Conservation (phyloP, 2,888 invertebrate genomes). For the Coenonympha glycerion region DNA sequence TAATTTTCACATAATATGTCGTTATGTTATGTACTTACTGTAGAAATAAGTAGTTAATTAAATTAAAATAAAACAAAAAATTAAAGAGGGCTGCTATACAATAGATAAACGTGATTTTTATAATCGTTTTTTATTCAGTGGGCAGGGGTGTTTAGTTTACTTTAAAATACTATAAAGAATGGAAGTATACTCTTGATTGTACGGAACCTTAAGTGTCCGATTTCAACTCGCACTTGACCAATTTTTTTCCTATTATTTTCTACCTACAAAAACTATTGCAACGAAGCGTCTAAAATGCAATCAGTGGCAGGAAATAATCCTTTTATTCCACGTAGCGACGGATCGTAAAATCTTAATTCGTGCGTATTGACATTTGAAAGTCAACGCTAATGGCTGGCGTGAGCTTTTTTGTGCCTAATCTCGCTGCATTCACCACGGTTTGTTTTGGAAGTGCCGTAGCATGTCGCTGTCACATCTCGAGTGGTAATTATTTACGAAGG, state of each 20-base stretch:
- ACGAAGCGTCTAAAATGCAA: not conserved
- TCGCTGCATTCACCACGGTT: conserved; percentile 62
- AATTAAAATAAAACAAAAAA: too few relatives aligned
- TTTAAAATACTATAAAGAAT: too few relatives aligned
- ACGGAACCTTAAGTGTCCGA: too few relatives aligned
- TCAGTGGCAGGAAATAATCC: conserved; percentile 11
- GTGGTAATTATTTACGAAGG: conserved; percentile 68
- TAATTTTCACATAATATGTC: too few relatives aligned
- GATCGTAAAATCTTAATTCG: conserved; percentile 63
- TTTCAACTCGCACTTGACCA: too few relatives aligned
- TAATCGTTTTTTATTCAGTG: too few relatives aligned
- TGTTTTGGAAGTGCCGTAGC: conserved; percentile 51
- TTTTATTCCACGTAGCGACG: conserved; percentile 29
- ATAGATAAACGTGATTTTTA: too few relatives aligned
- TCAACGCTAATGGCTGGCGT: conserved; percentile 65
- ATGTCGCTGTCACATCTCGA: conserved; percentile 65
- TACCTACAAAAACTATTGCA: not conserved
- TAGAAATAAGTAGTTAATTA: too few relatives aligned
- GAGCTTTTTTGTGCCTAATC: conserved; percentile 69
- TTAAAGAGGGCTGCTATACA: too few relatives aligned
- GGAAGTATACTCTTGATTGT: too few relatives aligned
- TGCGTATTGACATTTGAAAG: conserved; percentile 72
- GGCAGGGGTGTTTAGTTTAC: too few relatives aligned
- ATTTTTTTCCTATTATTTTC: not conserved
- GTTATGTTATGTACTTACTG: too few relatives aligned